phyloP scores from a whole-genome alignment of 2,797 vertebrate genomes.

The Coendou prehensilis region DNA sequence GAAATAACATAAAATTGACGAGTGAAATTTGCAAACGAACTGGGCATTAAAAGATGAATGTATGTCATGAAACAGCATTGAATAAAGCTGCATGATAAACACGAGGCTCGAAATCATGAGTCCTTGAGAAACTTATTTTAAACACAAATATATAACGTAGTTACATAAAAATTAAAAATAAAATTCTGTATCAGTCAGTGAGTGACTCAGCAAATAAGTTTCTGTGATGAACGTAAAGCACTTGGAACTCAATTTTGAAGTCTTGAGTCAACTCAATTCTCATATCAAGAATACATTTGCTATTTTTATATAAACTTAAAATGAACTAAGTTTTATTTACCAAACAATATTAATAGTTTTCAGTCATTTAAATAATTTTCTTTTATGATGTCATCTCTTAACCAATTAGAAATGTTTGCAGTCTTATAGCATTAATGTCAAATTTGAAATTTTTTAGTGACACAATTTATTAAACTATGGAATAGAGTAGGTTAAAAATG shows the following conservation, averaged over 20 bases:
- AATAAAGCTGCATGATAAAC: background rate
- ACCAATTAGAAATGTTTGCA: conserved; percentile 51
- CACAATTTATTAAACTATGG: conserved; percentile 12
- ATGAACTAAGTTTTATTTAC: conserved; percentile 9
- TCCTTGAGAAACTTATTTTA: conserved; percentile 43
- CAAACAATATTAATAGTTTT: conserved; percentile 44
- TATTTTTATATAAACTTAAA: conserved; percentile 39
- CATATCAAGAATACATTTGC: background rate
- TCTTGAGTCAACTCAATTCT: conserved; percentile 23
- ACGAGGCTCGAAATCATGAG: background rate
- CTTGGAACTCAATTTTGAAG: conserved; percentile 45
- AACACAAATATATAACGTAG: background rate
- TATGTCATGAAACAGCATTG: background rate
- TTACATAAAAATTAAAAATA: conserved; percentile 52
- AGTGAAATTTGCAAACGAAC: background rate
- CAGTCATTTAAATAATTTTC: background rate
- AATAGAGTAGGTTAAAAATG: conserved; percentile 49
- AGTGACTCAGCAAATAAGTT: background rate
- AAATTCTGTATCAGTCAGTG: conserved; percentile 4
- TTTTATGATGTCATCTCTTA: conserved; percentile 37
- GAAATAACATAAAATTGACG: conserved; percentile 1
- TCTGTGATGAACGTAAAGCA: background rate
- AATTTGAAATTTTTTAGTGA: background rate
- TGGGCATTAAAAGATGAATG: background rate
- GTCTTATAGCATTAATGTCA: conserved; percentile 15